Base-by-base conservation (phyloP, 2,797 vertebrate genomes). In the Dryobates pubescens region DNA sequence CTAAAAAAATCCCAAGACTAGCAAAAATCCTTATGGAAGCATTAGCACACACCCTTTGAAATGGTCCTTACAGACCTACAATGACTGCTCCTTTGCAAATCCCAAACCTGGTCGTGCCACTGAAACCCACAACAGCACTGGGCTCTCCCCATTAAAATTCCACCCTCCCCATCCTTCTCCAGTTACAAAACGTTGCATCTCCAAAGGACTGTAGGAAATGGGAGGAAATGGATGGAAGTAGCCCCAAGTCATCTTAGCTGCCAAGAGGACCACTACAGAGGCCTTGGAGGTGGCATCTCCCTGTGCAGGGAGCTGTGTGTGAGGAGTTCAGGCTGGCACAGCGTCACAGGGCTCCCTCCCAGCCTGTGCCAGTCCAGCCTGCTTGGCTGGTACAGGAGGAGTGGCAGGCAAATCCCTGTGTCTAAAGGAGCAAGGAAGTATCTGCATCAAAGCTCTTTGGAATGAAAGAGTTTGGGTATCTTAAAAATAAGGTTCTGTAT, bases 391-490 rank as follows among this genome's bases (percentile, higher is more conserved):
- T 74, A 24, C 0, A 11, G 71, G 91, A 57, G 69, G 69, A 70
- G 41, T 54, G 71, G 89, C 71, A 83, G 61, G 88, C 64, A 84
- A 63, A 76, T 82, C 80, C 0, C 0, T 32, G 19, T 36, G 24
- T 70, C 75, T 69, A 9, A 53, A 47, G 27, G 45, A 82, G 70
- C 0, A 5, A 30, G 82, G 78, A 61, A 65, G 45, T 17, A 6
- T 34, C 77, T 70, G 64, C 68, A 67, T 72, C 59, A 53, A 36
- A 57, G 76, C 20, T 75, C 11, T 64, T 58, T 69, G 71, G 83
- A 77, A 61, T 93, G 24, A 90, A 80, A 72, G 83, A 74, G 59
- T 72, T 93, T 64, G 49, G 22, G 19, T 82, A 32, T 77, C 87
- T 90, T 23, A 23, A 65, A 89, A 89, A 58, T 41, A 36, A 41